phyloP scores from a whole-genome alignment of 2,888 invertebrate species.

The Drosophila koepferae region DNA sequence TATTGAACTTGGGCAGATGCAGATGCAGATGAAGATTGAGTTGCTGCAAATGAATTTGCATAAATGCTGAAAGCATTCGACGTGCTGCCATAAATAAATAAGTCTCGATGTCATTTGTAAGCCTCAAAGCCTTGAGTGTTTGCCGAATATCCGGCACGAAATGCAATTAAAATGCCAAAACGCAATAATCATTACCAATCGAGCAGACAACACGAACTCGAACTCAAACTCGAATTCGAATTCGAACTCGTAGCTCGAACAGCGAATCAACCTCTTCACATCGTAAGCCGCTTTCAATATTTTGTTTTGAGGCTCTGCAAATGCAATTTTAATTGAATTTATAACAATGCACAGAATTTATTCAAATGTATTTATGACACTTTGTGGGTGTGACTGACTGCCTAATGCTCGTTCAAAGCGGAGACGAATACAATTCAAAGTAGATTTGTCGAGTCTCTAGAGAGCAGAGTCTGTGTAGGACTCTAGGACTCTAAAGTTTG shows the following conservation, averaged over 20 bases:
- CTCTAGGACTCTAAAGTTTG: no score
- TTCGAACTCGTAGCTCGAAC: constrained; percentile 1
- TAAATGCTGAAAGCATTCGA: constrained; percentile 20
- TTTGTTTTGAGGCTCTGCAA: constrained; percentile 10
- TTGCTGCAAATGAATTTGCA: constrained; percentile 24
- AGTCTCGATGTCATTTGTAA: constrained; percentile 9
- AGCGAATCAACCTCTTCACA: constrained; percentile 56
- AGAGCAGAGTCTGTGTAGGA: not conserved
- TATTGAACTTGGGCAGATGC: not conserved
- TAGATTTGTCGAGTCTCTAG: not conserved
- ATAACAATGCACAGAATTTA: constrained; percentile 14
- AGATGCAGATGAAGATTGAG: not conserved
- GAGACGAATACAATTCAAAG: no score
- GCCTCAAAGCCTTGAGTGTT: constrained; percentile 24
- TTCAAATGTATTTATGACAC: not conserved
- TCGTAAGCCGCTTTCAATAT: constrained; percentile 34
- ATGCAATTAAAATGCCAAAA: constrained; percentile 68
- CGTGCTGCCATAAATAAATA: constrained; percentile 32
- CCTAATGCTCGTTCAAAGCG: not conserved
- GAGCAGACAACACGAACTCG: constrained; percentile 26
- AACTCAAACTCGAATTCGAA: not conserved
- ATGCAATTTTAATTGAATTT: constrained; percentile 54
- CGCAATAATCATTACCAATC: constrained; percentile 62
- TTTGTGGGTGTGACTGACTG: not conserved
- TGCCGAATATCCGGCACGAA: constrained; percentile 14